A percentile compares a stretch with the other conserved stretches of the same genome.
phyloP scores from a whole-genome alignment of 2,113 vertebrate genomes.

The Setophaga kirtlandii region DNA sequence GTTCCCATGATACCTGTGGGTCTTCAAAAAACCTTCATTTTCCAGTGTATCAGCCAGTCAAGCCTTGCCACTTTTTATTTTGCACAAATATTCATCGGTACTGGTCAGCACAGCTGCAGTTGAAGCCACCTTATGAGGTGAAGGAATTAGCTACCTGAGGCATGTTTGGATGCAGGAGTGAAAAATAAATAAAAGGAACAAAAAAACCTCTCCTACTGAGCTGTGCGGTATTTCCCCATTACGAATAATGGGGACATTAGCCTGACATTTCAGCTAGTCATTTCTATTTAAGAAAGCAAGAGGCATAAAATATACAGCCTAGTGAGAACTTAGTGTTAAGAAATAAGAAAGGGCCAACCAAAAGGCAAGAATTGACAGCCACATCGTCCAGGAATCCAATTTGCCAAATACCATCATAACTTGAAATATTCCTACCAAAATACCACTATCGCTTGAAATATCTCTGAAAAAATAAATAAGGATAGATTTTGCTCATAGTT shows the following conservation, averaged over 20 bases:
- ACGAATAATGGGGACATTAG: neutral
- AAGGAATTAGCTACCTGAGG: neutral
- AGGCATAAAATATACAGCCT: neutral
- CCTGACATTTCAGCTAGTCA: slow-evolving; percentile 8
- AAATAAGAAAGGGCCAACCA: neutral
- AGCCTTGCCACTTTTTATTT: neutral
- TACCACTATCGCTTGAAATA: neutral
- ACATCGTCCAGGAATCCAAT: neutral
- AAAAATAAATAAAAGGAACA: neutral
- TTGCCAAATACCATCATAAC: neutral
- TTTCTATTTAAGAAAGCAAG: slow-evolving; percentile 1
- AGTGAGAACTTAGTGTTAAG: neutral
- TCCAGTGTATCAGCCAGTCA: neutral
- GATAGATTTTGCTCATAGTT: neutral
- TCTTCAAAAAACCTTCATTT: neutral
- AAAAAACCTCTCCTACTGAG: neutral
- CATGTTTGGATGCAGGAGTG: neutral
- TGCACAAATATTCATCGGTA: neutral
- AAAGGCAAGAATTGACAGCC: neutral
- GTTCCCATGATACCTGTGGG: neutral
- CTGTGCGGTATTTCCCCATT: neutral
- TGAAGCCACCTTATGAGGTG: neutral
- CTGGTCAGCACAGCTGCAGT: neutral
- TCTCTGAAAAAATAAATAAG: neutral
- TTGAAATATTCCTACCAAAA: neutral